Base-by-base conservation (phyloP, 2,888 invertebrate genomes). In the Torymus texanus region DNA sequence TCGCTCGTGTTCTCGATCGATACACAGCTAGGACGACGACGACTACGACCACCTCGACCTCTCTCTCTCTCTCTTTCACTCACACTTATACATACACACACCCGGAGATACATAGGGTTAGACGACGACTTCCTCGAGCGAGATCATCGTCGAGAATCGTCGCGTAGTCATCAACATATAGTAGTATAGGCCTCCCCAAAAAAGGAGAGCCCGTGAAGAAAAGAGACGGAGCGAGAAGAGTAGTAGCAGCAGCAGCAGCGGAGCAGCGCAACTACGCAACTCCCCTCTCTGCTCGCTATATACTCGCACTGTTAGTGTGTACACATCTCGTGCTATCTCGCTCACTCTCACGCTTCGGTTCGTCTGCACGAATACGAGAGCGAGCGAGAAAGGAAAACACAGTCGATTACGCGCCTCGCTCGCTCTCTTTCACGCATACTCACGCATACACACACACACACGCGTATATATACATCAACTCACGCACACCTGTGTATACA, bases 191-290 rank as follows among this genome's bases (percentile, higher is more conserved):
- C 8, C 41, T 41, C 41, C 41, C 41, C 51, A 71, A 14, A 74
- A 14, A 61, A 50, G 18, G 50, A 65, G 65, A 65, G 65, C 16
- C 12, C 16, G 65, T 50, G 65, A 65, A 11, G 16, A 16, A 65
- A 18, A 65, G n/a, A 16, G 50, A 65, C 14, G 10, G 21, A 65
- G 16, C 4, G 50, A 50, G 11, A n/a, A 63, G 18, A 29, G 41
- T 11, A 29, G 63, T 5, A 63, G 21, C 61, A 21, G 21, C 58
- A 18, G 16, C 59, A 18, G 10, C 59, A 18, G 59, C 59, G 18
- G 59, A 14, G n/a, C 59, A 61, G 51, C 61, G 61, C 62, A 72
- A 72, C 62, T 72, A 72, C 72, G 72, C 62, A 72, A 61, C 71
- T 71, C 51, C 24, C 24, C 29, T 12, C 18, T 70, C 58, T 56